phyloP scores from a whole-genome alignment of 2,113 vertebrate genomes.

The Dromaius novaehollandiae region DNA sequence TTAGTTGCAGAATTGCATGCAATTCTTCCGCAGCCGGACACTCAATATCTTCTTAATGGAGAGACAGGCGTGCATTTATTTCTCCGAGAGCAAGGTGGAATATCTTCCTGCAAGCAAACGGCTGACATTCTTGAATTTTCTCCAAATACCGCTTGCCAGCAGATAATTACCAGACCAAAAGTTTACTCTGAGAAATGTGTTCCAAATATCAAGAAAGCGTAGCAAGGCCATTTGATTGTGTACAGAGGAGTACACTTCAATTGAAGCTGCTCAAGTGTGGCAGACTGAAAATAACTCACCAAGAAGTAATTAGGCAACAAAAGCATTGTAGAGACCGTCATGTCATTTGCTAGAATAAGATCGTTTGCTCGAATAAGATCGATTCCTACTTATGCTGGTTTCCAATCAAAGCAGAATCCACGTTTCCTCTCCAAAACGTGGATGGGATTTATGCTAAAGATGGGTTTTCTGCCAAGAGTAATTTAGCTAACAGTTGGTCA shows the following conservation, averaged over 20 bases:
- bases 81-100: not conserved
- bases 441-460: not conserved
- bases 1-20: not conserved
- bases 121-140: not conserved
- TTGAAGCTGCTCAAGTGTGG: fast-evolving
- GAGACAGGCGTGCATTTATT: not conserved
- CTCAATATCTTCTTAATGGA: not conserved
- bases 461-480: fast-evolving
- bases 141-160: not conserved
- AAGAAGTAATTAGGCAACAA: not conserved
- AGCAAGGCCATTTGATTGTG: too few relatives aligned
- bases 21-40: not conserved
- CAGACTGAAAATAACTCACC: not conserved
- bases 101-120: not conserved
- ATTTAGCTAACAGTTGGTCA: too few relatives aligned
- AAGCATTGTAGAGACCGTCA: fast-evolving
- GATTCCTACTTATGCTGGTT: fast-evolving
- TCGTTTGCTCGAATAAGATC: fast-evolving
- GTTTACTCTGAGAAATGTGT: not conserved
- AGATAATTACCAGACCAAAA: not conserved
- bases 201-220: not conserved
- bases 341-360: fast-evolving
- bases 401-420: not conserved
- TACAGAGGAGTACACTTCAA: not conserved
- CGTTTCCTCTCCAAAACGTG: not conserved